Conservation (phyloP, 2,113 vertebrate genomes). For the Nesogale talazaci region DNA sequence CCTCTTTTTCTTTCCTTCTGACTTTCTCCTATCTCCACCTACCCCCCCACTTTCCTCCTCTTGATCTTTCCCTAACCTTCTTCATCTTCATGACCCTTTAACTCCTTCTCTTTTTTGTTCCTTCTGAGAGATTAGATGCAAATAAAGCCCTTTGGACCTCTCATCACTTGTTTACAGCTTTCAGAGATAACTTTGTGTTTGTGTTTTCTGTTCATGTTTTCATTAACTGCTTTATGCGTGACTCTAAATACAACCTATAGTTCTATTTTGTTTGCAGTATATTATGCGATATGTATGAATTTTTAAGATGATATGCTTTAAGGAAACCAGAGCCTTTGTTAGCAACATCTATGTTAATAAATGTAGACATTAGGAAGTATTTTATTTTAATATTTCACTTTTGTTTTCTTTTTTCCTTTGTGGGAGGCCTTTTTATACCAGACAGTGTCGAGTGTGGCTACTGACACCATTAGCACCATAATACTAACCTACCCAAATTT, state of each 20-base stretch:
- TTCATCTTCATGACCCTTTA: background rate
- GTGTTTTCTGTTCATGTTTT: background rate
- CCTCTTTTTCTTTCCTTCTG: background rate
- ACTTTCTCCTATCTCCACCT: background rate
- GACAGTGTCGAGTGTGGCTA: too few species aligned
- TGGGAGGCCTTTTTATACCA: background rate
- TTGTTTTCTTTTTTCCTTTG: background rate
- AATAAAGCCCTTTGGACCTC: background rate
- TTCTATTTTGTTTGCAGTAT: constrained; percentile 12
- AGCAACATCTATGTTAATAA: constrained; percentile 21
- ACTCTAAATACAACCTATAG: background rate
- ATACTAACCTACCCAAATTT: too few species aligned
- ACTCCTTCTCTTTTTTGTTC: background rate
- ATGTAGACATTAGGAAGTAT: constrained; percentile 26
- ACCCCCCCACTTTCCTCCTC: background rate
- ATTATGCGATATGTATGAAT: background rate
- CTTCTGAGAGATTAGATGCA: background rate
- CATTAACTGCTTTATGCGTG: background rate
- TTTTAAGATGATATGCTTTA: constrained; percentile 9
- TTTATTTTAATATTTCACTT: constrained; percentile 30
- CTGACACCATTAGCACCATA: too few species aligned
- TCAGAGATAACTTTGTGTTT: background rate
- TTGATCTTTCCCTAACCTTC: background rate
- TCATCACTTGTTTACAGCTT: background rate
- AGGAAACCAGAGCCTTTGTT: background rate